Evolutionary conservation across 2,113 vertebrate species (phyloP), one percentile per base, ranked within the genome.

Genomic region (Trichechus manatus): DNA sequence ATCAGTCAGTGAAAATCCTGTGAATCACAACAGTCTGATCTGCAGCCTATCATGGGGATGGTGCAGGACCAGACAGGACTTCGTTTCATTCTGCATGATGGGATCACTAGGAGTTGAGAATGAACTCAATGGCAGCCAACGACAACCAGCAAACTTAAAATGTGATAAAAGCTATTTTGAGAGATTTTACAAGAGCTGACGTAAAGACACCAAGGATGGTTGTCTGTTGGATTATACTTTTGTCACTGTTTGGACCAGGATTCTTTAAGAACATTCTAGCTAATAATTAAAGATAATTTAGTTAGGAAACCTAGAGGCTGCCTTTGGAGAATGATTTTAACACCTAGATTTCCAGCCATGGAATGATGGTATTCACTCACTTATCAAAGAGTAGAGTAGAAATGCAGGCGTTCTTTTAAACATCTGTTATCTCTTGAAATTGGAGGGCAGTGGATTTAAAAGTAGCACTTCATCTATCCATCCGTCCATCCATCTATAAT

Each of bases 371-470:
- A 23, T 39, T 82, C 47, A 47, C 6, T 89, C 10, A 59, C 27
- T 89, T 61, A 61, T 63, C 20, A 36, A 70, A 66, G 2, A 88
- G 14, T 80, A 64, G 20, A 93, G 39, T 27, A 68, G 27, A 68
- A 94, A 66, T 36, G 50, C 42, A 3, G 1, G 20, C 9, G 94
- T 93, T 87, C 13, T 70, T 66, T 84, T 44, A 59, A 31, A 74
- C 20, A 20, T 39, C 31, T 61, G 50, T 95, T 68, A 8, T 89
- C 20, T 87, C 33, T 96, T 95, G 6, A 83, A 85, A 39, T 22
- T 84, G 19, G 63, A 85, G 15, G 15, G 56, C 6, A 47, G 29
- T 82, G 15, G 14, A 25, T 93, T 90, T 96, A 22, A 94, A 95
- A 89, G 47, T 82, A 92, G 17, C 10, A 56, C 3, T 59, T 7